Evolutionary conservation across 2,888 invertebrate genomes (phyloP), one percentile per base, ranked within the genome.

Genomic region (Drosophila mercatorum): DNA sequence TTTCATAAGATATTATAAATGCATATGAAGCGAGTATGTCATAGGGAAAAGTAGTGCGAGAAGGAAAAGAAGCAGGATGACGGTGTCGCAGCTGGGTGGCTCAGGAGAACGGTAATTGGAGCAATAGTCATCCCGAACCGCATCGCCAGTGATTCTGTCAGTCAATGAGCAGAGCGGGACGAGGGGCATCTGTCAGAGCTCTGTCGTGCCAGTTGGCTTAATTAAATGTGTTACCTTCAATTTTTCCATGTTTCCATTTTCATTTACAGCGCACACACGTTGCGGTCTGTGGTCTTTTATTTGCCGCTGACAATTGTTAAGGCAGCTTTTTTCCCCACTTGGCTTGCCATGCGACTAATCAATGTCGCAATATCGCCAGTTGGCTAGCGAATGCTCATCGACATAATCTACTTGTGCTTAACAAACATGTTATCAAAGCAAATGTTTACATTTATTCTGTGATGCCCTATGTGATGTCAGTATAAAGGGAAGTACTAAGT

Each of bases 141-240:
- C 61, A 69, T 62, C 62, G 56, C 56, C 66, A 40, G 66, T 71
- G 75, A 72, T 76, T 76, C 67, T 67, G 59, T 56, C 38, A 31
- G 47, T 14, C 67, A 67, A 63, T 47, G 41, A 51, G 46, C 4
- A 10, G 12, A 36, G 34, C 17, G 11, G 51, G 11, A 28, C 6
- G 6, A 43, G 52, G 22, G 58, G n/a, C 56, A 66, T 43, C 46
- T 62, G 68, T 70, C 70, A 65, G 66, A 40, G 41, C 61, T 70
- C 57, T 68, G 63, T 60, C 64, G 52, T 70, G 52, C 53, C 63
- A 72, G 76, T 74, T 78, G 73, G 83, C 81, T 82, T 82, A 82
- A 83, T 82, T 82, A 83, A 82, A 78, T 76, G 78, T 81, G 72
- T 72, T 70, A 70, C 68, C 53, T 58, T 68, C 62, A 58, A 58